phyloP scores from a whole-genome alignment of 2,113 vertebrate genomes.

The Saccopteryx bilineata region DNA sequence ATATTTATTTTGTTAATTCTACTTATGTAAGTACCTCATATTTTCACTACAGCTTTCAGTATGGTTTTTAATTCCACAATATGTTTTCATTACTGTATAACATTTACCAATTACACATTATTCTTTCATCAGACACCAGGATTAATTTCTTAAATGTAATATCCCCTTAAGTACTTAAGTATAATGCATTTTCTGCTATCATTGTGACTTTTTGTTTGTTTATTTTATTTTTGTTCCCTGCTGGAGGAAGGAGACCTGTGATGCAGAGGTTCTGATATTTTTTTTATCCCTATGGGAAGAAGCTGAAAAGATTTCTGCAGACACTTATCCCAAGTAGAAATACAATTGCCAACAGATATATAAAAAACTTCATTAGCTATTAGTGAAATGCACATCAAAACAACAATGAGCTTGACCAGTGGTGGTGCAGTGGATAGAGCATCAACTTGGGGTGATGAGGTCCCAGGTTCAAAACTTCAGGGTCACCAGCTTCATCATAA shows the following conservation, averaged over 20 bases:
- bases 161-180: background rate
- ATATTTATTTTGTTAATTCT: background rate
- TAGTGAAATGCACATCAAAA: background rate
- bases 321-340: background rate
- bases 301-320: background rate
- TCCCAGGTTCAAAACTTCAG: too few relatives aligned
- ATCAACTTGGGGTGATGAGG: too few relatives aligned
- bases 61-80: constrained; percentile 14
- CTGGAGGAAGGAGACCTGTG: background rate
- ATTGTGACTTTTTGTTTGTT: background rate
- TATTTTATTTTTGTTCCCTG: background rate
- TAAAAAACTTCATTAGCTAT: background rate
- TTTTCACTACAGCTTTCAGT: background rate
- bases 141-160: background rate
- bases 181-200: background rate
- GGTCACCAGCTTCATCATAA: too few relatives aligned
- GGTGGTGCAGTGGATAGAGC: too few relatives aligned
- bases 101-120: background rate
- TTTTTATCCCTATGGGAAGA: background rate
- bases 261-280: background rate
- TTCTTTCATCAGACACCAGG: background rate
- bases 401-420: background rate
- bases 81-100: background rate
- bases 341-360: background rate
- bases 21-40: background rate